A percentile compares a stretch with the other conserved stretches of the same genome.
phyloP scores from a whole-genome alignment of 2,888 invertebrate species.

The Caenorhabditis virilis region DNA sequence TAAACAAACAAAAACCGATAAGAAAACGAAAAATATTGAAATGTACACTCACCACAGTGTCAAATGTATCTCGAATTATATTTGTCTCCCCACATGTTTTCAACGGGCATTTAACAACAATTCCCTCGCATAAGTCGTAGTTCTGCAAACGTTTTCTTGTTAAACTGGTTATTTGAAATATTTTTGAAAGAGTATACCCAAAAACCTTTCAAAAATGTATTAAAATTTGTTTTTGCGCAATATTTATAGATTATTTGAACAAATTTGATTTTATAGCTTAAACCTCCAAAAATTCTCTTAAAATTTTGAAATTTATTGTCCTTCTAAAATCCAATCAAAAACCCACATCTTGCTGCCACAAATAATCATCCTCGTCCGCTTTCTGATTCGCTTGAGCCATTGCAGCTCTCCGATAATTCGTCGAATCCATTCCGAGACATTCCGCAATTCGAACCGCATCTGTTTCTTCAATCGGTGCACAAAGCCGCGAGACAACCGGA shows the following conservation, averaged over 20 bases:
- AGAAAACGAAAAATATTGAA: not conserved
- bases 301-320: not conserved
- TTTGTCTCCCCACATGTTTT: slow-evolving; percentile 17
- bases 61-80: slow-evolving; percentile 30
- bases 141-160: slow-evolving; percentile 31
- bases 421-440: slow-evolving; percentile 51
- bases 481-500: slow-evolving; percentile 91
- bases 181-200: no score
- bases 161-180: no score
- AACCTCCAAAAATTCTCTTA: not conserved
- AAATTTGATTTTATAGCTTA: not conserved
- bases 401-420: slow-evolving; percentile 43
- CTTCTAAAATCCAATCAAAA: not conserved
- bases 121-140: slow-evolving; percentile 29
- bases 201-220: not conserved
- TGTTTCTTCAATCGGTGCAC: slow-evolving; percentile 91
- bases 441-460: slow-evolving; percentile 88
- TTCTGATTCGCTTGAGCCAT: slow-evolving; percentile 28
- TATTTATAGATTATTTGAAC: not conserved
- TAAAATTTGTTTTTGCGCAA: no score
- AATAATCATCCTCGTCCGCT: slow-evolving; percentile 39
- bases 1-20: slow-evolving; percentile 2
- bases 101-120: slow-evolving; percentile 20
- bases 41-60: slow-evolving; percentile 13
- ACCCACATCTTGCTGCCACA: slow-evolving; percentile 26